Evolutionary conservation across 2,888 invertebrate genomes (phyloP).

Genomic region (Drosophila greeni): DNA sequence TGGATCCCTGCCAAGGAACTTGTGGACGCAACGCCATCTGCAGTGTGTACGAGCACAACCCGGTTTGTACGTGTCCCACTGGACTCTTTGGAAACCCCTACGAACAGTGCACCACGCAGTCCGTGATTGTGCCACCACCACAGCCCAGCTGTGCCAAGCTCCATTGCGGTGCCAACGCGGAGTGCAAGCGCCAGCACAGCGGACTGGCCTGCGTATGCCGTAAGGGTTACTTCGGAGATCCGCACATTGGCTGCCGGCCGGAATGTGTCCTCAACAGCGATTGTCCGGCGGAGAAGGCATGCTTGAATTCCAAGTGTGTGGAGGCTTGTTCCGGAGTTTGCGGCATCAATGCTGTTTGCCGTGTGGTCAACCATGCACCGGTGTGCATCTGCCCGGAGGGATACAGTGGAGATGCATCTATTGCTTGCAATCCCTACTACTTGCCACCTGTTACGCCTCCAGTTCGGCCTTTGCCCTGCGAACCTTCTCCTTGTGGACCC

Average conservation of each 20-base stretch:
- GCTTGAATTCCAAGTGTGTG: conserved; percentile 87
- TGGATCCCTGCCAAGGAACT: conserved; percentile 88
- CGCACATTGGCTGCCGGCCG: conserved; percentile 87
- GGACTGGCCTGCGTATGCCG: conserved; percentile 86
- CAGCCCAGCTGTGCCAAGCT: conserved; percentile 83
- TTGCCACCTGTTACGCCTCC: conserved; percentile 77
- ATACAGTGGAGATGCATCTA: conserved; percentile 86
- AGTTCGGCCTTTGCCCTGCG: conserved; percentile 82
- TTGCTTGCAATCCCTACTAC: conserved; percentile 83
- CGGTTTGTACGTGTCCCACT: conserved; percentile 85
- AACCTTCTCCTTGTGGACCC: conserved; percentile 90
- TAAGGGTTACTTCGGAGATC: conserved; percentile 88
- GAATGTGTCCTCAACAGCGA: conserved; percentile 91
- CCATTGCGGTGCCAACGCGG: conserved; percentile 87
- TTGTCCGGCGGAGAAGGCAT: conserved; percentile 85
- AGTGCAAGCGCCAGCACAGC: conserved; percentile 84
- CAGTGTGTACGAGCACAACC: conserved; percentile 85
- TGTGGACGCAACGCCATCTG: conserved; percentile 88
- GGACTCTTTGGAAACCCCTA: conserved; percentile 88
- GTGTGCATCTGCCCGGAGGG: conserved; percentile 87
- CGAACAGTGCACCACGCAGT: conserved; percentile 84
- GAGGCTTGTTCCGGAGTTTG: conserved; percentile 88
- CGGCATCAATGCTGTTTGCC: conserved; percentile 86
- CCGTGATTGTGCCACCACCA: conserved; percentile 74
- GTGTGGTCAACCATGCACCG: conserved; percentile 86